These are phyloP conservation scores for Chaetura pelagica DNA, from an alignment of 2,113 vertebrate genomes.

Conservation along the genomic window DNA sequence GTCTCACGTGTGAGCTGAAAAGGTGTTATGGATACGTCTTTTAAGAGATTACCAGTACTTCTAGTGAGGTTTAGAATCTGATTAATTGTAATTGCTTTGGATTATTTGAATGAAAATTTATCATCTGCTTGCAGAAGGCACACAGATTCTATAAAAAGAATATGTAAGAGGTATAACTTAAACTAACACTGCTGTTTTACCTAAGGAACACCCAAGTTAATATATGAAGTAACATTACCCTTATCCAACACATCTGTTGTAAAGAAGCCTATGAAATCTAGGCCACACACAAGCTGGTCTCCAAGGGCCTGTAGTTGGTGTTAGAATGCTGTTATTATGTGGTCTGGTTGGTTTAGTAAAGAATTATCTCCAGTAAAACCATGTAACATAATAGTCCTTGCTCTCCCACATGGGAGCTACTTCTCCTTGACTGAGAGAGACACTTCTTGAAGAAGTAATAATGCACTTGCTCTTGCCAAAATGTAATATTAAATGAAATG, in stretches of 20 bases:
- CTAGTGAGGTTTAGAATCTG: background rate
- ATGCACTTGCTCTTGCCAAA: conserved; percentile 22
- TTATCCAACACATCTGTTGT: conserved; percentile 76
- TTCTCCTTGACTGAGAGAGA: conserved; percentile 28
- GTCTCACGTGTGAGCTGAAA: background rate
- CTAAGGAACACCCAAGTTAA: conserved; percentile 61
- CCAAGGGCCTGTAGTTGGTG: conserved; percentile 66
- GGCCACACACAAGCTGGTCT: conserved; percentile 79
- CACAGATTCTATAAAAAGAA: background rate
- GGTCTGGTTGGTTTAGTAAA: conserved; percentile 72
- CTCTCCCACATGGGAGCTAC: conserved; percentile 37
- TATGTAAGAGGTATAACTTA: conserved; percentile 25
- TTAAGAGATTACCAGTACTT: background rate
- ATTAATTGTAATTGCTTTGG: background rate
- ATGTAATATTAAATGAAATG: background rate
- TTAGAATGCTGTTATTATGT: conserved; percentile 77
- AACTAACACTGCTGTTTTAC: conserved; percentile 23
- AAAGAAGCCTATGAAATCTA: conserved; percentile 69
- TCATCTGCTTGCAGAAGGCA: background rate
- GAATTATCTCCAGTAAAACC: conserved; percentile 72
- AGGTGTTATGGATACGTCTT: background rate
- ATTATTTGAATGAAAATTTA: background rate
- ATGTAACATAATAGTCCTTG: conserved; percentile 55
- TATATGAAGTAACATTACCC: conserved; percentile 72
- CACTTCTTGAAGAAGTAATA: conserved; percentile 30